Base-by-base conservation (phyloP, 2,797 vertebrate species). In the Rhincodon typus region DNA sequence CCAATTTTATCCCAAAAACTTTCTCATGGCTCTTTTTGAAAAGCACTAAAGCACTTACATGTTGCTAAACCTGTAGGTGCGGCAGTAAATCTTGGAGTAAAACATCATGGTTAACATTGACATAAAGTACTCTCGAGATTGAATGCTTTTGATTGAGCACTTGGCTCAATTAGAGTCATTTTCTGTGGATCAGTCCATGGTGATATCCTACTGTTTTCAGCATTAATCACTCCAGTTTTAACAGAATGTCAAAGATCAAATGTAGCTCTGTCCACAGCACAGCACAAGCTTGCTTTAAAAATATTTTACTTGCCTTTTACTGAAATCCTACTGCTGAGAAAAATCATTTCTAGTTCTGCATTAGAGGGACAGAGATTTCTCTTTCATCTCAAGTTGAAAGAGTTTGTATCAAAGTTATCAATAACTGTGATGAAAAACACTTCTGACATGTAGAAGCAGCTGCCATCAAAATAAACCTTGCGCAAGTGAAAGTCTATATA, bases 341-440 rank as follows among this genome's bases (percentile, higher is more conserved):
- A 34, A 17, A 95, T 50, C 46, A 57, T 12, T 72, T 72, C 46
- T 53, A 50, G 25, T 74, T 74, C 42, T 53, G 46, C 30, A 25
- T 72, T 53, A 27, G 70, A 74, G 70, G 27, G 93, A 74, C 42
- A 38, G 38, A 53, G 93, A 38, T 74, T 77, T 77, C 93, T 50
- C 70, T 95, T 95, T 95, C 94, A 95, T 95, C 67, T 95, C 17
- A 53, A 95, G 70, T 95, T 72, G 46, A 94, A 94, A 95, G 94
- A 95, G 94, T 74, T 57, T 46, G 46, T 53, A 95, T 74, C 67
- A 77, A 95, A 95, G 94, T 74, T 72, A 95, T 53, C 42, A 95
- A 72, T 74, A 95, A 95, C 94, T 95, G 67, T 70, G 69, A 74
- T 95, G 94, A 72, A 95, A 94, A 95, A 77, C 50, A 42, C 23